Base-by-base conservation (phyloP, 2,113 vertebrate species). In the Prionailurus bengalensis region DNA sequence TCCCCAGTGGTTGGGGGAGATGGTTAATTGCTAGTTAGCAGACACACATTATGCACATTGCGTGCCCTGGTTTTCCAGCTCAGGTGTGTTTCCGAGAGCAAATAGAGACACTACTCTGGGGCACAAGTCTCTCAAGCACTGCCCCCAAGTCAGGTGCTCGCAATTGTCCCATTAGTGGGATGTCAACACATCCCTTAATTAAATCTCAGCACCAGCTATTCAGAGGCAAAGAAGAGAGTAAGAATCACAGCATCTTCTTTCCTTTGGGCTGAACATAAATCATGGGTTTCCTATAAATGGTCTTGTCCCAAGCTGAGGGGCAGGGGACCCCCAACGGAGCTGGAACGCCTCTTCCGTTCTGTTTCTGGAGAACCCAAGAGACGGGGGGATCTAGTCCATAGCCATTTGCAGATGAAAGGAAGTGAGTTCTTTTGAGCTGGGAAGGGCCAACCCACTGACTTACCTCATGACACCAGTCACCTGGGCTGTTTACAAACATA, bases 301-400 rank as follows among this genome's bases (percentile, higher is more conserved):
- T 23, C 42, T 1, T 73, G 51, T 6, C 10, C 13, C 21, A 39
- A 65, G n/a, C 14, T 1, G 14, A 23, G 33, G 1, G 27, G 45
- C 2, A 4, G 2, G 42, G 23, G 55, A 3, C 7, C 42, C 42
- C 53, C 6, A 1, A 1, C 2, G 39, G 0, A 0, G 1, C 33
- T 5, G 23, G 3, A 0, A 1, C 15, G 1, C 5, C 1, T 39
- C 8, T 10, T 1, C 29, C 17, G 7, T 3, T 1, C 36, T 14
- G 0, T 15, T n/a, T 19, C 3, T 15, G 14, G 42, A 31, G 10
- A 63, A 0, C 29, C 1, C 13, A 14, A 66, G 25, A 29, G 16
- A 31, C 36, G 1, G 1, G 7, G 16, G 12, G 51, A 11, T 33
- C 76, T 5, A 19, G 29, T 16, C 13, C 5, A 23, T 1, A 1